Conservation (phyloP, 2,113 vertebrate species). For the Acanthochromis polyacanthus region DNA sequence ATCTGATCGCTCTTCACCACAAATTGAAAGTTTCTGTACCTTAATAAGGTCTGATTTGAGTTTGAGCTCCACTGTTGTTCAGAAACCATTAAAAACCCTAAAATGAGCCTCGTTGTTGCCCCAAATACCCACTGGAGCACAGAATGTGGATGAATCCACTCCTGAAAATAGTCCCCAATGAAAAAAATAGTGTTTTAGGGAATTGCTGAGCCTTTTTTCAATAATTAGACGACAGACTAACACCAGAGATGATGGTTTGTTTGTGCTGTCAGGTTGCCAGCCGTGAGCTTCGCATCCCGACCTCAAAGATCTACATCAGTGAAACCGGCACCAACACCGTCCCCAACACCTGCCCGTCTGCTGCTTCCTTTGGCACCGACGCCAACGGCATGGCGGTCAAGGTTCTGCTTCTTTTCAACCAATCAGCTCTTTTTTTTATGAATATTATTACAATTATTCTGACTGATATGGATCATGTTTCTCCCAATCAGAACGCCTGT, state of each 20-base stretch:
- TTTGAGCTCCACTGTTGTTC: no score
- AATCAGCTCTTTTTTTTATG: neutral
- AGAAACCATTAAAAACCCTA: no score
- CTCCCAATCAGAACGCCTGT: slow-evolving; percentile 87
- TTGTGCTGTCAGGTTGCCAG: slow-evolving; percentile 86
- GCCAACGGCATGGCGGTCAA: slow-evolving; percentile 93
- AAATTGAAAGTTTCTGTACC: no score
- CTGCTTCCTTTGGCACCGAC: slow-evolving; percentile 89
- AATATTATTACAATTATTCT: neutral
- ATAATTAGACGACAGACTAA: neutral
- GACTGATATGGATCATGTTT: neutral
- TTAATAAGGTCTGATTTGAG: no score
- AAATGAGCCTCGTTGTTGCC: no score
- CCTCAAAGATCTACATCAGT: slow-evolving; percentile 86
- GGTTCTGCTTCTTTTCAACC: slow-evolving; percentile 69
- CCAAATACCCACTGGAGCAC: no score
- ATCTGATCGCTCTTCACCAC: no score
- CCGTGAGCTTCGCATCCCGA: slow-evolving; percentile 87
- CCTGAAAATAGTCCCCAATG: no score
- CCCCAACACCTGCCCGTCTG: slow-evolving; percentile 88
- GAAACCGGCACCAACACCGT: slow-evolving; percentile 89
- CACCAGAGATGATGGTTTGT: neutral
- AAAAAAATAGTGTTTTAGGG: no score
- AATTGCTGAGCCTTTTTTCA: no score
- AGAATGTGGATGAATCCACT: no score